Evolutionary conservation across 2,113 vertebrate species (phyloP).

Genomic region (Rhinoderma darwinii): DNA sequence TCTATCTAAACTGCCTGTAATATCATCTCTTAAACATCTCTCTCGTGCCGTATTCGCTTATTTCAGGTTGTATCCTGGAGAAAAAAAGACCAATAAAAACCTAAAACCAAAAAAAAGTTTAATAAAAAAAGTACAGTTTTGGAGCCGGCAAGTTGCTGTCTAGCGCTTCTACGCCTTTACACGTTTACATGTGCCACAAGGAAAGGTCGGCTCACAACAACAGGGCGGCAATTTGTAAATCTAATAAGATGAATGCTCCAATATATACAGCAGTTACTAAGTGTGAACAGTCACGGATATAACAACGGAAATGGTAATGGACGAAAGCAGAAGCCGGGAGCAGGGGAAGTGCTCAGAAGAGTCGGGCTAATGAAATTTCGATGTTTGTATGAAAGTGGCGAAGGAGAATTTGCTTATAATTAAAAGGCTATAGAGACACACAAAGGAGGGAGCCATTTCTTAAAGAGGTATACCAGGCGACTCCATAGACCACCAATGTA

Average conservation of each 20-base stretch:
- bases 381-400: background rate
- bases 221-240: background rate
- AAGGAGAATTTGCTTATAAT: background rate
- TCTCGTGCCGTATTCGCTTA: constrained; percentile 10
- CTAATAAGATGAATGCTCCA: background rate
- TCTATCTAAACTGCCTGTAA: constrained; percentile 26
- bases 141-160: background rate
- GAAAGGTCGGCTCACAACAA: background rate
- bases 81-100: background rate
- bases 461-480: background rate
- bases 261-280: background rate
- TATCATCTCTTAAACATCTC: constrained; percentile 32
- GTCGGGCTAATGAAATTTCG: background rate
- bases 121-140: background rate
- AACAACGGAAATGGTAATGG: background rate
- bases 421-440: background rate
- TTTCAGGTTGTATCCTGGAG: background rate
- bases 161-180: background rate
- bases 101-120: constrained; percentile 6
- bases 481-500: background rate
- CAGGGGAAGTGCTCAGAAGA: background rate
- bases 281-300: background rate
- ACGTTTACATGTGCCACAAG: background rate
- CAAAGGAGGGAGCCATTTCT: background rate
- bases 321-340: background rate